Base-by-base conservation (phyloP, 2,797 vertebrate genomes). In the Artibeus jamaicensis region DNA sequence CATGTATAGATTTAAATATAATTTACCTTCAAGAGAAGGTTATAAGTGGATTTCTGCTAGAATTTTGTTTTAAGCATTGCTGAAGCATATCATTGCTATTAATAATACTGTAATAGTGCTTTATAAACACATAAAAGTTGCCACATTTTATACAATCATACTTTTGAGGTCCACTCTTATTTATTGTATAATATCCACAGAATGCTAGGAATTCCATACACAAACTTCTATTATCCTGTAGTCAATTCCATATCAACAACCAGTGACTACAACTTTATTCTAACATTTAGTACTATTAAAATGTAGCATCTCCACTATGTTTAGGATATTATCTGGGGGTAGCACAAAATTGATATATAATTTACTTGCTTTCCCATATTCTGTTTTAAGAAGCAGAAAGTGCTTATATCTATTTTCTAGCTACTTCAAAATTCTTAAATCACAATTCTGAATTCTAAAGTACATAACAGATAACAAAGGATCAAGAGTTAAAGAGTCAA, bases 211-310 rank as follows among this genome's bases (percentile, higher is more conserved):
- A 87, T 83, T 85, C 26, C 22, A 90, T 78, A 78, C 26, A 59
- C 22, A 93, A 39, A 82, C 24, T 89, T 91, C 44, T 65, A 57
- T 78, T 76, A 87, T 73, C 89, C 12, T 87, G 2, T 39, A 93
- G 44, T 93, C 88, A 93, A 71, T 74, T 84, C 93, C 78, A 82
- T 5, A 92, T 93, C 86, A 95, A 94, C n/a, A 86, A 70, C 57
- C 44, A 46, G 50, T 79, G 62, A 10, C 29, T 76, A 6, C 22
- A 73, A 71, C 24, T 86, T 91, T 15, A 88, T 34, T 48, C 88
- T 92, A 82, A 44, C 16, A 92, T 46, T 62, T 77, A 44, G 3
- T 29, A 77, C 44, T 48, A 9, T 21, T 95, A 90, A 76, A 7
- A 53, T 46, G 6, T 34, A 79, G 12, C 70, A 70, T 46, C 37